phyloP scores from a whole-genome alignment of 2,797 vertebrate genomes.

The Scarus forsteni region DNA sequence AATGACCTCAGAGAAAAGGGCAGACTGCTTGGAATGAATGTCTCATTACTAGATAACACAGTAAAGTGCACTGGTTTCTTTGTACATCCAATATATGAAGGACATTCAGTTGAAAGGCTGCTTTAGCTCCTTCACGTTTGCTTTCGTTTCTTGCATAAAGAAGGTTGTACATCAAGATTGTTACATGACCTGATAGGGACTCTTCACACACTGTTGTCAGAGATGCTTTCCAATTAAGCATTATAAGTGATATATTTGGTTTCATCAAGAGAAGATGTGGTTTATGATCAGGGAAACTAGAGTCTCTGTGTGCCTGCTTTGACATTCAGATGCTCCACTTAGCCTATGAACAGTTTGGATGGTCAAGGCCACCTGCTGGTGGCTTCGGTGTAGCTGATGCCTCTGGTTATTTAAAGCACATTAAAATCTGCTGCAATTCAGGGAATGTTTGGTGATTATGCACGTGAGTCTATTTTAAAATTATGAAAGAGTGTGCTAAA shows the following conservation, averaged over 20 bases:
- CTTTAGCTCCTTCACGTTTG: neutral
- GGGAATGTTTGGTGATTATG: conserved; percentile 35
- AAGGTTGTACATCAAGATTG: neutral
- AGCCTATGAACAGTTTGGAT: conserved; percentile 35
- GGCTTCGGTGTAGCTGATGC: conserved; percentile 33
- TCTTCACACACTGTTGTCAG: conserved; percentile 1
- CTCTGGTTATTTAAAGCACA: conserved; percentile 38
- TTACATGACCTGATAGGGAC: neutral
- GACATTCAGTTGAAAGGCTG: neutral
- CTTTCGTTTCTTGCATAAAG: neutral
- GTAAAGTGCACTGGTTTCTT: conserved; percentile 4
- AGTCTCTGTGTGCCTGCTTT: conserved; percentile 28
- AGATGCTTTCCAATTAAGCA: neutral
- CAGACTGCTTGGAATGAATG: conserved; percentile 46
- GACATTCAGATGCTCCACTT: conserved; percentile 37
- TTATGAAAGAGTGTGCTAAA: conserved; percentile 42
- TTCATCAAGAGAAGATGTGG: conserved; percentile 10
- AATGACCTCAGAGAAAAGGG: conserved; percentile 35
- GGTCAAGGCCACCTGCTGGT: conserved; percentile 55
- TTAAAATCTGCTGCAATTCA: conserved; percentile 3
- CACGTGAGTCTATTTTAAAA: conserved; percentile 55
- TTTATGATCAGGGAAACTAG: neutral
- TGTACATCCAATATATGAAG: neutral
- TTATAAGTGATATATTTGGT: neutral
- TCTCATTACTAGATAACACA: conserved; percentile 11